phyloP scores from a whole-genome alignment of 2,113 vertebrate genomes.

The Poicephalus gulielmi region DNA sequence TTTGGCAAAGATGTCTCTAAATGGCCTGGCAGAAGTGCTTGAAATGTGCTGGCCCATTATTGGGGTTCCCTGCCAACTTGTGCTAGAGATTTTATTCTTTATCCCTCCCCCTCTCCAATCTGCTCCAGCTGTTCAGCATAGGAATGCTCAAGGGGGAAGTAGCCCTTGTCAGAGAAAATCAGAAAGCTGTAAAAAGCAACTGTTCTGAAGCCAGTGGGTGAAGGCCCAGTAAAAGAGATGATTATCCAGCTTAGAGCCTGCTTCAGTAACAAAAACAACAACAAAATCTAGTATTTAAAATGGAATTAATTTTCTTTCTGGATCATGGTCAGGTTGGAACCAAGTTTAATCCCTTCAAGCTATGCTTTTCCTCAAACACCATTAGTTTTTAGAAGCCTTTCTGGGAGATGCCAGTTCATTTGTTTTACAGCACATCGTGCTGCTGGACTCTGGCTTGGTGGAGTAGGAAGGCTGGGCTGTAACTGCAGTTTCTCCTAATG shows the following conservation, averaged over 20 bases:
- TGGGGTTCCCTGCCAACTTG: background rate
- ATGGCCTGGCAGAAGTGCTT: background rate
- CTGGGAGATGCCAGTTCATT: background rate
- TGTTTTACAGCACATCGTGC: background rate
- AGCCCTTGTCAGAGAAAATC: background rate
- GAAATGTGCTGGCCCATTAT: background rate
- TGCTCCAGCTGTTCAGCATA: background rate
- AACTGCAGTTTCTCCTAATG: background rate
- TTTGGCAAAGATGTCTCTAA: background rate
- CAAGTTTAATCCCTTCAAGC: background rate
- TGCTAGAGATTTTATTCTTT: background rate
- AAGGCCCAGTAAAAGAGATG: background rate
- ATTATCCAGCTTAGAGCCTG: background rate
- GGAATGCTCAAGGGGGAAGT: background rate
- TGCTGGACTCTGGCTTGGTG: background rate
- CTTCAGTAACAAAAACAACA: background rate
- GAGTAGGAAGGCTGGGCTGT: conserved; percentile 11
- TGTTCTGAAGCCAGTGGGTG: background rate
- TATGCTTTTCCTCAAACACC: background rate
- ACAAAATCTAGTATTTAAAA: background rate
- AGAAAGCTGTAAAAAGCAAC: background rate
- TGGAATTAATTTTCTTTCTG: conserved; percentile 16
- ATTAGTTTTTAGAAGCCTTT: background rate
- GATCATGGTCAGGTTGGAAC: background rate
- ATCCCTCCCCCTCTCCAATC: background rate